Conservation (phyloP, 2,888 invertebrate genomes). For the Spatulosminthurus flaviceps region DNA sequence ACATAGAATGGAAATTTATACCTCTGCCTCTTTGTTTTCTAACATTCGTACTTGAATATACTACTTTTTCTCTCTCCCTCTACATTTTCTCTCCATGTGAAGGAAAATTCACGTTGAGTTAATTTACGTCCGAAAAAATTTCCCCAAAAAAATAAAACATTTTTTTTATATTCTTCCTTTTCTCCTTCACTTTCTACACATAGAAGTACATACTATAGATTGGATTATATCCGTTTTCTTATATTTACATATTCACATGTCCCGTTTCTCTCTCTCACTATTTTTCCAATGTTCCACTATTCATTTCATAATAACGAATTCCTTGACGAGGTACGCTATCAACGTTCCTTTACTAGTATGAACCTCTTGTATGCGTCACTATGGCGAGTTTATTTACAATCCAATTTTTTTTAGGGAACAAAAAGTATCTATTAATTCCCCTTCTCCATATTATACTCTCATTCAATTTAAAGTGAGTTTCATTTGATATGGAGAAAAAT, state of each 20-base stretch:
- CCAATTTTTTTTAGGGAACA: background rate
- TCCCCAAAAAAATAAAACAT: background rate
- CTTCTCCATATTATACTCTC: too few species aligned
- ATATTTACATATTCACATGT: background rate
- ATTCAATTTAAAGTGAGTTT: conserved; percentile 23
- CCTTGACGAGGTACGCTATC: background rate
- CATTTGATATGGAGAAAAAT: conserved; percentile 33
- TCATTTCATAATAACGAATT: background rate
- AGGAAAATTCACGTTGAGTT: conserved; percentile 15
- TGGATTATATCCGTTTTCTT: background rate
- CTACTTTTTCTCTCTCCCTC: background rate
- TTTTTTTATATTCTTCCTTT: conserved; percentile 12
- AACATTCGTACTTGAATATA: too few species aligned
- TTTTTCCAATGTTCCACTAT: background rate
- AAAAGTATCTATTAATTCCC: conserved; percentile 36
- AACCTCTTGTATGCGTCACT: background rate
- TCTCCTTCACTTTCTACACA: background rate
- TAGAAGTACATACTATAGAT: too few species aligned
- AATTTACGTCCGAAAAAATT: conserved; percentile 20
- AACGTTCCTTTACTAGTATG: background rate
- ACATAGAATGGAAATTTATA: conserved; percentile 3
- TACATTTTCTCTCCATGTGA: background rate
- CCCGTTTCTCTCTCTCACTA: conserved; percentile 11
- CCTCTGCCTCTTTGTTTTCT: conserved; percentile 13
- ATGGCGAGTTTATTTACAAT: conserved; percentile 18